phyloP scores from a whole-genome alignment of 2,888 invertebrate species.

The Allophyes oxyacanthae region DNA sequence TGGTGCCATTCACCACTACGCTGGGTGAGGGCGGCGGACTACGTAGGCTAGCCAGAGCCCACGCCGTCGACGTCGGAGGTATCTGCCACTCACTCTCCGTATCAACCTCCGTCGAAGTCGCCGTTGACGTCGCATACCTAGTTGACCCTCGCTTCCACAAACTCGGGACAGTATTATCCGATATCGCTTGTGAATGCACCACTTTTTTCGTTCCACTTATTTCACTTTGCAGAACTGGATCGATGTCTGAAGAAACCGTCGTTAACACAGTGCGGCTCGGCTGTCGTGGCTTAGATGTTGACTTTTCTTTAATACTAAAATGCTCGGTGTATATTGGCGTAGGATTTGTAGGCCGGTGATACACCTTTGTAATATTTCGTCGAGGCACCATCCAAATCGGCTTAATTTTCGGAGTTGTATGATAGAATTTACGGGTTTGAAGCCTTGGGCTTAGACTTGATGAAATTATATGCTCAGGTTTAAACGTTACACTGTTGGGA shows the following conservation, averaged over 20 bases:
- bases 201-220: slow-evolving; percentile 77
- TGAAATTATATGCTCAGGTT: slow-evolving; percentile 61
- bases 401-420: slow-evolving; percentile 79
- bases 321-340: slow-evolving; percentile 83
- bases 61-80: slow-evolving; percentile 86
- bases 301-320: slow-evolving; percentile 79
- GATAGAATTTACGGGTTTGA: slow-evolving; percentile 76
- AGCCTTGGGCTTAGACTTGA: slow-evolving; percentile 67
- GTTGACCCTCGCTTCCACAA: slow-evolving; percentile 87
- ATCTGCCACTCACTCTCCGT: slow-evolving; percentile 77
- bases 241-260: slow-evolving; percentile 84
- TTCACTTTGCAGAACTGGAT: slow-evolving; percentile 83
- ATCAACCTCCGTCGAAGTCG: slow-evolving; percentile 68
- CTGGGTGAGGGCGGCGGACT: slow-evolving; percentile 75
- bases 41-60: slow-evolving; percentile 85
- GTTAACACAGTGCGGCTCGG: slow-evolving; percentile 73
- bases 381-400: slow-evolving; percentile 83
- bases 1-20: slow-evolving; percentile 65
- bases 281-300: slow-evolving; percentile 61
- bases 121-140: slow-evolving; percentile 76
- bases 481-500: slow-evolving; percentile 78
- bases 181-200: slow-evolving; percentile 79
- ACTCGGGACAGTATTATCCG: slow-evolving; percentile 84
- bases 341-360: slow-evolving; percentile 67
- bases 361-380: slow-evolving; percentile 72